These are phyloP conservation scores for Sylvicola cinctus DNA, from an alignment of 2,888 invertebrate genomes.

Conservation along the genomic window DNA sequence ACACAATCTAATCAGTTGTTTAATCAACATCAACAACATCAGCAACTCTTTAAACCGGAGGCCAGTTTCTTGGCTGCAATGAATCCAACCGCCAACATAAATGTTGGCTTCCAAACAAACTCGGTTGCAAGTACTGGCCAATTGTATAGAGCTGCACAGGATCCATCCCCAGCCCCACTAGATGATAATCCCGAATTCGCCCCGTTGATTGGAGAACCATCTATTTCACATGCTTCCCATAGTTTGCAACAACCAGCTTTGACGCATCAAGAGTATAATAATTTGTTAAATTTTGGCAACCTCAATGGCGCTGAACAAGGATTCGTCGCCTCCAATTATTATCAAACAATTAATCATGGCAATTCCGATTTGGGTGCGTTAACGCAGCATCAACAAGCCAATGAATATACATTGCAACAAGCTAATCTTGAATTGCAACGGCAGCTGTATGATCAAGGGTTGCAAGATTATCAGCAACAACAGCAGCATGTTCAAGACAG, in stretches of 20 bases:
- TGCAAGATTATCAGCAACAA: conserved; percentile 8
- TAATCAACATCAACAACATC: conserved; percentile 21
- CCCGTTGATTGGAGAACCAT: not conserved
- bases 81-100: not conserved
- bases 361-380: conserved; percentile 3
- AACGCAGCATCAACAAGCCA: conserved; percentile 7
- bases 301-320: conserved; percentile 16
- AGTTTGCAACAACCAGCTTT: conserved; percentile 18
- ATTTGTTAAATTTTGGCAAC: conserved; percentile 4
- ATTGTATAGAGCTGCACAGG: conserved; percentile 12
- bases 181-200: no score
- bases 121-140: conserved; percentile 22
- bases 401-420: conserved; percentile 13
- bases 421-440: conserved; percentile 16
- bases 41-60: conserved; percentile 31
- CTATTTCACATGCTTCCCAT: conserved; percentile 18
- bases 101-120: not conserved
- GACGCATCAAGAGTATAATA: conserved; percentile 7
- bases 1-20: conserved; percentile 25
- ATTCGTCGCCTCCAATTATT: conserved; percentile 22
- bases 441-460: conserved; percentile 8
- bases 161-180: not conserved
- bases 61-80: conserved; percentile 24
- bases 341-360: conserved; percentile 9
- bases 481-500: conserved; percentile 19